Base-by-base conservation (phyloP, 53 echinoderm and acorn worm species). In the Patiria pectinifera region DNA sequence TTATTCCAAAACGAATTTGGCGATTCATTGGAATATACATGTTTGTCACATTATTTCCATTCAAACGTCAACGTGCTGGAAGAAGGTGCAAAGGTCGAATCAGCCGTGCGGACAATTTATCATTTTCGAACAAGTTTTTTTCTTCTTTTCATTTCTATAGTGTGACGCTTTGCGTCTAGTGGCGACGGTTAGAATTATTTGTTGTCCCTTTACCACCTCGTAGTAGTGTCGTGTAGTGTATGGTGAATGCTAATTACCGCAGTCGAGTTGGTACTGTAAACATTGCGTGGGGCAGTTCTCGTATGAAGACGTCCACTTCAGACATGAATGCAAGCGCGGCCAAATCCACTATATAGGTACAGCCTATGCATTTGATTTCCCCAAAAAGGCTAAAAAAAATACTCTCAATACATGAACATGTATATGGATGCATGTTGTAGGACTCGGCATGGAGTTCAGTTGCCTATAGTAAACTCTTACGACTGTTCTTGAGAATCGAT, bases 181-280 rank as follows among this genome's bases (percentile, higher is more conserved):
- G 23, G 15, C 74, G 74, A n/a, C 22, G 74, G 74, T 74, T 24
- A 4, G 74, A n/a, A 23, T 74, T 74, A 23, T 9, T 74, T 74
- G n/a, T 24, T 23, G 10, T n/a, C 24, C 74, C 74, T 9, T 24
- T 74, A 9, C 21, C 69, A 18, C 69, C 4, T 24, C 16, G 8
- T 6, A 24, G 19, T 23, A 16, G 24, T 3, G 22, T 74, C 24
- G 66, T 9, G 74, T 21, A 5, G 74, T 74, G 74, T 66, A 66
- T 16, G 19, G 66, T 66, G 66, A 16, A 66, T 18, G 4, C 66
- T 15, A 66, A 66, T 13, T 66, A 66, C 66, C 66, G 19, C 74
- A 74, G 74, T 74, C 74, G 74, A 74, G 22, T 74, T 74, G 74
- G 74, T 24, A 22, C 74, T 18, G 74, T 74, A 74, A 74, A 74